Evolutionary conservation across 1,140 invertebrate genomes (phyloP).

Genomic region (Ceratina japonica): DNA sequence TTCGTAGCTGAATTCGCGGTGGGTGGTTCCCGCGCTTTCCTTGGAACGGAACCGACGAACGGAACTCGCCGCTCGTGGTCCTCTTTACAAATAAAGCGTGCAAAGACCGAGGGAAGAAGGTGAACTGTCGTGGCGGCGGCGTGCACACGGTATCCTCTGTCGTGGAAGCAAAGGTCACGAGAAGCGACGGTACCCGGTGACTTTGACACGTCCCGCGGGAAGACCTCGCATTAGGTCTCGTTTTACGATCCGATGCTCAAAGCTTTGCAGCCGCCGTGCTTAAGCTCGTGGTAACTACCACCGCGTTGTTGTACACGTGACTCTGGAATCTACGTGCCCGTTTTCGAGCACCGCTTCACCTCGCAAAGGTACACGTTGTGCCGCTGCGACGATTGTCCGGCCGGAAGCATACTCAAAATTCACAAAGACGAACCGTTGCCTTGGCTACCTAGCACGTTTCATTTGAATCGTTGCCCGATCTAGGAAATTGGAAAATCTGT

Average conservation of each 20-base stretch:
- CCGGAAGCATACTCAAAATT: neutral
- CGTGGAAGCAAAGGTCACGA: constrained; percentile 52
- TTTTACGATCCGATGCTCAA: constrained; percentile 62
- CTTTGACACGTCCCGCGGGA: constrained; percentile 62
- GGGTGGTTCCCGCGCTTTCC: constrained; percentile 1
- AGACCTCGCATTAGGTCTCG: constrained; percentile 59
- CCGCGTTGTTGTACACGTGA: constrained; percentile 58
- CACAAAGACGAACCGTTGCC: neutral
- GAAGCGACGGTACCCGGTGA: constrained; percentile 57
- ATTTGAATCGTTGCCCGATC: neutral
- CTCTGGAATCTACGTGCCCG: constrained; percentile 23
- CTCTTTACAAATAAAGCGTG: neutral
- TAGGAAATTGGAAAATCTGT: neutral
- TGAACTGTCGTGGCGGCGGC: constrained; percentile 3
- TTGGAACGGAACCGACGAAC: neutral
- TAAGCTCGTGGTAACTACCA: constrained; percentile 38
- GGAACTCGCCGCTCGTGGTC: neutral
- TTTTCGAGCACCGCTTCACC: constrained; percentile 25
- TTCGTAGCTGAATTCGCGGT: neutral
- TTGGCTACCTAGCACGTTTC: neutral
- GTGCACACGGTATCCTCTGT: constrained; percentile 30
- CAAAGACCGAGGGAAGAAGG: neutral
- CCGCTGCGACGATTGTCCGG: neutral
- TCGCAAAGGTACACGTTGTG: neutral
- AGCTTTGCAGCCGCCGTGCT: constrained; percentile 38